These are phyloP conservation scores for Elanus axillaris DNA, from an alignment of 2,113 vertebrate genomes.

Conservation along the genomic window DNA sequence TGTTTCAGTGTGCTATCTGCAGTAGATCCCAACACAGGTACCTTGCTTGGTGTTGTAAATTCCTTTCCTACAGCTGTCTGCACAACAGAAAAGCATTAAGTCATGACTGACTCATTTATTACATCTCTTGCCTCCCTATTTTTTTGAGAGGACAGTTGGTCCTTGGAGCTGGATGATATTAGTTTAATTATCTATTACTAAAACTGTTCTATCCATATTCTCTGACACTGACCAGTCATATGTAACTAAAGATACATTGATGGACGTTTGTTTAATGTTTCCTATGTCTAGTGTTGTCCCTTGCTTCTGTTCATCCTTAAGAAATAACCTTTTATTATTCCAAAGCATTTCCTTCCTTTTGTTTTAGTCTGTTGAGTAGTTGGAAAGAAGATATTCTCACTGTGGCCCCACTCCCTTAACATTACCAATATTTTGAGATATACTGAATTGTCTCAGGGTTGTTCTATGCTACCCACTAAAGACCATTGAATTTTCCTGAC, in stretches of 20 bases:
- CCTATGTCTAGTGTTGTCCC: background rate
- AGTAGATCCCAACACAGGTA: background rate
- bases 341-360: background rate
- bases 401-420: background rate
- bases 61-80: background rate
- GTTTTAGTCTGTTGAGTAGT: background rate
- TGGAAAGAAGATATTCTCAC: background rate
- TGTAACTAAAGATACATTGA: background rate
- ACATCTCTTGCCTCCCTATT: background rate
- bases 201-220: background rate
- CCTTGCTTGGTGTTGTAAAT: background rate
- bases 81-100: background rate
- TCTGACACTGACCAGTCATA: background rate
- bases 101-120: background rate
- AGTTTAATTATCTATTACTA: background rate
- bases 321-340: background rate
- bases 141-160: background rate
- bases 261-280: background rate
- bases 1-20: background rate
- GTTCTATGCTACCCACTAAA: background rate
- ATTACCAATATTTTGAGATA: background rate
- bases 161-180: background rate
- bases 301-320: background rate
- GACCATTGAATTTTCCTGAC: background rate
- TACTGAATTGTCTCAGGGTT: background rate